These are phyloP conservation scores for Drosophila monieri DNA, from an alignment of 2,888 invertebrate species.

Conservation along the genomic window DNA sequence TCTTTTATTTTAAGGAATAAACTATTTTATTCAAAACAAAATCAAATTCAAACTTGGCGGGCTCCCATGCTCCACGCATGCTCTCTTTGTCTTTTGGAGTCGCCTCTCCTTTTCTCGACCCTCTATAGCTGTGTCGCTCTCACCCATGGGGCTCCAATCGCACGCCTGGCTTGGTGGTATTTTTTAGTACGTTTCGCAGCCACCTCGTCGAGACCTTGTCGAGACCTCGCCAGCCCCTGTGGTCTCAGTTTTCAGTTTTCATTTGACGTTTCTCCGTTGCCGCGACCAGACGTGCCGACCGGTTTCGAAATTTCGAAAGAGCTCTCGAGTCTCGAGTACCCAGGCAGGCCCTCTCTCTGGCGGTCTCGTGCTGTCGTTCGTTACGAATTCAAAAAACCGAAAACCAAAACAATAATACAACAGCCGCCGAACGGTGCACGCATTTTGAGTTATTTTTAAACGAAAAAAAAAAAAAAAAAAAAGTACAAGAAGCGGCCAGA, in stretches of 20 bases:
- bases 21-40: too few species aligned
- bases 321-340: not conserved
- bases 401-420: conserved; percentile 19
- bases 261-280: conserved; percentile 45
- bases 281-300: conserved; percentile 24
- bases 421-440: conserved; percentile 18
- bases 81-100: conserved; percentile 5
- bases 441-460: conserved; percentile 48
- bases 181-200: conserved; percentile 4
- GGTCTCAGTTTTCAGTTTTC: conserved; percentile 12
- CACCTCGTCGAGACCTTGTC: not conserved
- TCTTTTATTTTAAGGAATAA: too few species aligned
- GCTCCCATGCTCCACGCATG: conserved; percentile 31
- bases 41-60: conserved; percentile 34
- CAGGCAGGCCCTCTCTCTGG: not conserved
- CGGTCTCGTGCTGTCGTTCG: conserved; percentile 39
- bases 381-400: conserved; percentile 42
- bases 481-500: conserved; percentile 14
- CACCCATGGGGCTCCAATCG: conserved; percentile 31
- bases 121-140: conserved; percentile 36
- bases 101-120: conserved; percentile 9
- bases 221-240: not conserved
- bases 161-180: conserved; percentile 24
- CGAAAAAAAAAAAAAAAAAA: not conserved
- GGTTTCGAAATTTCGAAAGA: conserved; percentile 9